Percentiles rank a stretch among this genome's conserved stretches.
Evolutionary conservation across 92 coral and sea anemone genomes (phyloP).

Genomic region (Parazoanthus swiftii): DNA sequence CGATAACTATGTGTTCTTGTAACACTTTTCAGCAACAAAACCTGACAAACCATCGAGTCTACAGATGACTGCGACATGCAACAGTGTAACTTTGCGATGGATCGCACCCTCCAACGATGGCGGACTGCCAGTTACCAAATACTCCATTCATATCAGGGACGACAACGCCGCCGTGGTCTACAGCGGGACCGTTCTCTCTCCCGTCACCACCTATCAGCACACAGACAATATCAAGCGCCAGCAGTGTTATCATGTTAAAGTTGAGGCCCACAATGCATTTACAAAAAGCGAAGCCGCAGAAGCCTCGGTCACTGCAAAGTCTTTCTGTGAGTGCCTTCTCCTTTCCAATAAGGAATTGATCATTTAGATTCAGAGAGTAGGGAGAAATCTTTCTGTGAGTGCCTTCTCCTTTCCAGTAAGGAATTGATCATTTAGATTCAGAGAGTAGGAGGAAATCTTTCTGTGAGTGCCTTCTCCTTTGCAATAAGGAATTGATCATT

Average conservation of each 20-base stretch:
- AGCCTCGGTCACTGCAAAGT: background rate
- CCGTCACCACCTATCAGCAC: background rate
- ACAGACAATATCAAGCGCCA: background rate
- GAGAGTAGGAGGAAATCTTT: too few species aligned
- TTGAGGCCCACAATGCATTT: background rate
- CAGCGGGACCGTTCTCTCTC: background rate
- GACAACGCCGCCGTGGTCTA: background rate
- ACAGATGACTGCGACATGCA: background rate
- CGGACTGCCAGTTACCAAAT: background rate
- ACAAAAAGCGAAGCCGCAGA: background rate
- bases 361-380: background rate
- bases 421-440: too few species aligned
- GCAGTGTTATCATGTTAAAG: background rate
- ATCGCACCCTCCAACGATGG: background rate
- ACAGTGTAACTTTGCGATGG: constrained; percentile 14
- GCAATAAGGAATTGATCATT: too few species aligned
- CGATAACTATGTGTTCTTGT: background rate
- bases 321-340: constrained; percentile 8
- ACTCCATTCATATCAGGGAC: background rate
- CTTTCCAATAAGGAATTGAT: background rate
- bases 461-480: too few species aligned
- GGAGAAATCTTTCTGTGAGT: background rate
- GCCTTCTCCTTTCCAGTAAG: too few species aligned
- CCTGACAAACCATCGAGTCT: constrained; percentile 4
- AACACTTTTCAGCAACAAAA: background rate